These are phyloP conservation scores for Sinella curviseta DNA, from an alignment of 1,140 invertebrate genomes.

Conservation along the genomic window DNA sequence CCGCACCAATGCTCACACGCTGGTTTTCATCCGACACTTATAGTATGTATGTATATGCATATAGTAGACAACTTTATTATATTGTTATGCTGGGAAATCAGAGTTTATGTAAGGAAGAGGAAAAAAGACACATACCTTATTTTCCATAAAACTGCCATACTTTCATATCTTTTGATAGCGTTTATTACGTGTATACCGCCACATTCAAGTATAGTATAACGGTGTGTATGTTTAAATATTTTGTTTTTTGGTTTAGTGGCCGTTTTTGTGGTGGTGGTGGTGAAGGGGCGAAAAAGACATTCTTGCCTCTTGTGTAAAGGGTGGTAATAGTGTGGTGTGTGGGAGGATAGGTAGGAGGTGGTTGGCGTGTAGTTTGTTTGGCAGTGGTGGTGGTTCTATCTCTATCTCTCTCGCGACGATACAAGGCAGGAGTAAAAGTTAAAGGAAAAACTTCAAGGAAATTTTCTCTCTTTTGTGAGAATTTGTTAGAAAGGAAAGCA, in stretches of 20 bases:
- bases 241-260: not conserved
- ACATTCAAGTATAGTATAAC: not conserved
- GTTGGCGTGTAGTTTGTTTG: too few relatives aligned
- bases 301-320: not conserved
- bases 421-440: too few relatives aligned
- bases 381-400: too few relatives aligned
- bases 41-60: too few relatives aligned
- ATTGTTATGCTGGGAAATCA: slow-evolving; percentile 2
- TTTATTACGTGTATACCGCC: not conserved
- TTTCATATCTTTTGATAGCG: not conserved
- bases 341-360: not conserved
- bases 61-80: not conserved
- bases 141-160: not conserved
- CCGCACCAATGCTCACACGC: not conserved
- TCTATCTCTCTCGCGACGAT: too few relatives aligned
- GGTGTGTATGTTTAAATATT: too few relatives aligned
- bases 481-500: not conserved
- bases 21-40: not conserved
- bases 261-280: not conserved
- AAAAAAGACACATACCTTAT: not conserved
- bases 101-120: not conserved
- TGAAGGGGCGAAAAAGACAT: too few relatives aligned
- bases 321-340: not conserved
- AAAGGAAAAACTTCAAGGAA: too few relatives aligned
- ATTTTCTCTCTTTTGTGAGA: too few relatives aligned